phyloP scores from a whole-genome alignment of 2,797 vertebrate genomes.

The Cynodonichthys magdalenae region DNA sequence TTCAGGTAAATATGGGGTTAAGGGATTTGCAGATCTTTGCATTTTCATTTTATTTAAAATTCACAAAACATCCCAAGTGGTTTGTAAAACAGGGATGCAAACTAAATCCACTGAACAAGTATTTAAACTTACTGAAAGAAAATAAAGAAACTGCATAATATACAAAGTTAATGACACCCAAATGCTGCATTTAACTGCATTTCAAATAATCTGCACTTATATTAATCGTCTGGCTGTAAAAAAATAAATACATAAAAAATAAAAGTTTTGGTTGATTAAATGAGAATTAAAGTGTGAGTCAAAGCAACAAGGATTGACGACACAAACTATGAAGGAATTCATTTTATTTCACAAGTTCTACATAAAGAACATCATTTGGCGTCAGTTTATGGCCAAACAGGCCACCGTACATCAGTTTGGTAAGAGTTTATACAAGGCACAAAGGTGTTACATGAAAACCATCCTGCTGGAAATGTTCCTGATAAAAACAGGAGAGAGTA shows the following conservation, averaged over 20 bases:
- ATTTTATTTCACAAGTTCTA: slow-evolving; percentile 64
- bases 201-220: slow-evolving; percentile 7
- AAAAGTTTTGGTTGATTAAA: background rate
- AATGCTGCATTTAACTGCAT: slow-evolving; percentile 10
- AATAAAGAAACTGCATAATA: background rate
- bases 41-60: background rate
- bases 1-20: background rate
- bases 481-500: slow-evolving; percentile 27
- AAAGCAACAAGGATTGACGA: slow-evolving; percentile 2
- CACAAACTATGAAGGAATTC: slow-evolving; percentile 19
- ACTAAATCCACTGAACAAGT: slow-evolving; percentile 1
- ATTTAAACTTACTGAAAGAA: slow-evolving; percentile 11
- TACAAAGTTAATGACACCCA: slow-evolving; percentile 39
- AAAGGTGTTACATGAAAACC: slow-evolving; percentile 27
- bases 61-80: background rate
- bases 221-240: no score
- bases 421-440: slow-evolving; percentile 50
- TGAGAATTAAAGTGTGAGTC: background rate
- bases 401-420: slow-evolving; percentile 36
- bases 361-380: slow-evolving; percentile 29
- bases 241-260: no score
- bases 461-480: slow-evolving; percentile 51
- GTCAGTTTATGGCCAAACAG: slow-evolving; percentile 26
- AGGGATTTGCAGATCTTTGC: background rate
- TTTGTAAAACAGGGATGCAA: background rate